These are phyloP conservation scores for Lepidurus couesii DNA, from an alignment of 1,140 invertebrate species.

Conservation along the genomic window DNA sequence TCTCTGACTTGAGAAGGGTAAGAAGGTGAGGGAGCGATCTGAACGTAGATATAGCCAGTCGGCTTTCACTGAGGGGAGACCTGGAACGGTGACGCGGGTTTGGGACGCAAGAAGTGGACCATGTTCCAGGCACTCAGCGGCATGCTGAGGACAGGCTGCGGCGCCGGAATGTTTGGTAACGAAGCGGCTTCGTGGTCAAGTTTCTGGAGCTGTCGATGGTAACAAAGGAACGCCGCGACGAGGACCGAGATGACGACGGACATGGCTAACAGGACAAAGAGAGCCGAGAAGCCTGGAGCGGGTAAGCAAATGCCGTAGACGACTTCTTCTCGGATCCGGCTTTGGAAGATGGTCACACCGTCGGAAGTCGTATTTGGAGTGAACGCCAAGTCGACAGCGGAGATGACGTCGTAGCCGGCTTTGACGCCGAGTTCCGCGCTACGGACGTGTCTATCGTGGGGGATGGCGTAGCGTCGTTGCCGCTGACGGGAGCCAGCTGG, in stretches of 20 bases:
- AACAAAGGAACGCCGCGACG: slow-evolving; percentile 43
- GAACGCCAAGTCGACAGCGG: slow-evolving; percentile 84
- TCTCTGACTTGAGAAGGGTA: background rate
- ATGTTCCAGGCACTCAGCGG: slow-evolving; percentile 32
- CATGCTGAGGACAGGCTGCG: background rate
- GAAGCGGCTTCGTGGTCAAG: slow-evolving; percentile 28
- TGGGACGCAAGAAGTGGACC: slow-evolving; percentile 29
- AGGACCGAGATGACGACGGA: slow-evolving; percentile 62
- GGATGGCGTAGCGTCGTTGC: slow-evolving; percentile 32
- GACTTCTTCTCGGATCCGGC: slow-evolving; percentile 62
- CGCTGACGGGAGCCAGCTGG: background rate
- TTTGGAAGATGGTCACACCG: slow-evolving; percentile 61
- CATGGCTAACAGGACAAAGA: slow-evolving; percentile 78
- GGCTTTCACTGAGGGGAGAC: background rate
- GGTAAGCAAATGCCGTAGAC: slow-evolving; percentile 88
- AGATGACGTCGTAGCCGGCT: slow-evolving; percentile 84
- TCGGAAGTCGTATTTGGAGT: slow-evolving; percentile 70
- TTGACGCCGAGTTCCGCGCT: slow-evolving; percentile 79
- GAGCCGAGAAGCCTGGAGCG: slow-evolving; percentile 74
- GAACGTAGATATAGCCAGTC: background rate
- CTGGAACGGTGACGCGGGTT: background rate
- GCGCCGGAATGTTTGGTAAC: slow-evolving; percentile 24
- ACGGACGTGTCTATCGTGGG: slow-evolving; percentile 32
- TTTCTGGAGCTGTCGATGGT: slow-evolving; percentile 36
- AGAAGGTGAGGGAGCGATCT: background rate